A percentile compares a stretch with the other conserved stretches of the same genome.
These are phyloP conservation scores for Ceriagrion tenellum DNA, from an alignment of 2,888 invertebrate genomes.

Conservation along the genomic window DNA sequence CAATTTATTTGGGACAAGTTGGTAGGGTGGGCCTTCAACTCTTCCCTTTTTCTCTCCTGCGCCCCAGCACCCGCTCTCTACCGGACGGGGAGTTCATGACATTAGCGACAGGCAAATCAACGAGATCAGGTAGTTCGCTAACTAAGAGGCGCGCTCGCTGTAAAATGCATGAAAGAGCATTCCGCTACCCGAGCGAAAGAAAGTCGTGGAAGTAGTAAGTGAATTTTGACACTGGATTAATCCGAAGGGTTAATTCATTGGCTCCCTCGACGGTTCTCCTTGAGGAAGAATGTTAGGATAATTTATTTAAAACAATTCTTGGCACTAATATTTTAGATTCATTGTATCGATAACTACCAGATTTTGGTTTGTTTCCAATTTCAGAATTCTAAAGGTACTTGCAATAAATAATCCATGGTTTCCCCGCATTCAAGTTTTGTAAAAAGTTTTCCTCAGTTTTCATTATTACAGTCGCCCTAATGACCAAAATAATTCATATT, in stretches of 20 bases:
- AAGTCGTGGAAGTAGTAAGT: neutral
- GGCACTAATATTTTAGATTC: no score
- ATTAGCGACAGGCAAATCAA: conserved; percentile 8
- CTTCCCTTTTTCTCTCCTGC: no score
- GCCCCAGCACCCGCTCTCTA: neutral
- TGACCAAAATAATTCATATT: no score
- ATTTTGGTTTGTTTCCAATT: no score
- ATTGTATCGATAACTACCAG: no score
- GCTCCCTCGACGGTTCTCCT: neutral
- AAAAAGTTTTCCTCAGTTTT: no score
- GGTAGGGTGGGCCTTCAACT: neutral
- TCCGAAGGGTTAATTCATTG: neutral
- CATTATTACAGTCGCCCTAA: no score
- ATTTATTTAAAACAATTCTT: no score
- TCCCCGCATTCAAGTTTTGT: no score
- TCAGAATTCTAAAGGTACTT: no score
- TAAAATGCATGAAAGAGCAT: neutral
- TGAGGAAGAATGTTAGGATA: no score
- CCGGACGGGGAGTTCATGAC: neutral
- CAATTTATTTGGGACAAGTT: conserved; percentile 10
- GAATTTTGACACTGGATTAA: neutral
- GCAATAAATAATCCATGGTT: no score
- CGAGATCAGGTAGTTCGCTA: neutral
- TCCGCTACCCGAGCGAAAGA: neutral
- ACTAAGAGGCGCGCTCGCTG: neutral